These are phyloP conservation scores for Empis livida DNA, from an alignment of 2,888 invertebrate genomes.

Conservation along the genomic window DNA sequence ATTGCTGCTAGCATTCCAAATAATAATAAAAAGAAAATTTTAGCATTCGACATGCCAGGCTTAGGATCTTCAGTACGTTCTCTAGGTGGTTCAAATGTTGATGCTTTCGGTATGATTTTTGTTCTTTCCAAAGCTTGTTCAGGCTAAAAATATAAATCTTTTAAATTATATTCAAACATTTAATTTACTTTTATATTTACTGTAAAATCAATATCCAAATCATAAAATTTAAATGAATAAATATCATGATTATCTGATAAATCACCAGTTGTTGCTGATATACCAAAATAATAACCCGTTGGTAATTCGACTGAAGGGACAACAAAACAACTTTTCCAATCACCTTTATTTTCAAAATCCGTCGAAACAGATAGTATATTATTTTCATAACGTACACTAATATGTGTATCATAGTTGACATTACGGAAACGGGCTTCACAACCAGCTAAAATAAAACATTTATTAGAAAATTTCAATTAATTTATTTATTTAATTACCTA, in stretches of 20 bases:
- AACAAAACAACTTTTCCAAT: conserved; percentile 87
- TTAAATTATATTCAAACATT: neutral
- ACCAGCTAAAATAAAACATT: conserved; percentile 51
- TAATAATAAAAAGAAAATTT: conserved; percentile 79
- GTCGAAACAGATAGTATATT: conserved; percentile 82
- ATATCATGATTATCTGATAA: conserved; percentile 94
- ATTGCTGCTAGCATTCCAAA: conserved; percentile 71
- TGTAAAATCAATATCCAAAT: conserved; percentile 64
- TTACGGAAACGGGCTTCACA: conserved; percentile 95
- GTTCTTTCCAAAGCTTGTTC: conserved; percentile 48
- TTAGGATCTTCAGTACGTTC: conserved; percentile 83
- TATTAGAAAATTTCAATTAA: too few species aligned
- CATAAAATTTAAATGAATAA: conserved; percentile 80
- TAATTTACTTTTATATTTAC: conserved; percentile 18
- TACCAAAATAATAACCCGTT: conserved; percentile 88
- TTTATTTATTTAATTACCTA: conserved; percentile 28
- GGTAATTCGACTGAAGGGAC: conserved; percentile 84
- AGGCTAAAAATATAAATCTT: conserved; percentile 16
- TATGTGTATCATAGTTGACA: conserved; percentile 73
- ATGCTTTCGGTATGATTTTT: conserved; percentile 76
- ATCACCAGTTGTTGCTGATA: conserved; percentile 94
- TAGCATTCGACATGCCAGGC: conserved; percentile 78
- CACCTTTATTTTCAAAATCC: conserved; percentile 81
- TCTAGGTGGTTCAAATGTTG: conserved; percentile 80
- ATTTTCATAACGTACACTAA: conserved; percentile 83